A percentile compares a stretch with the other conserved stretches of the same genome.
phyloP scores from a whole-genome alignment of 2,888 invertebrate genomes.

The Crematogaster levior region DNA sequence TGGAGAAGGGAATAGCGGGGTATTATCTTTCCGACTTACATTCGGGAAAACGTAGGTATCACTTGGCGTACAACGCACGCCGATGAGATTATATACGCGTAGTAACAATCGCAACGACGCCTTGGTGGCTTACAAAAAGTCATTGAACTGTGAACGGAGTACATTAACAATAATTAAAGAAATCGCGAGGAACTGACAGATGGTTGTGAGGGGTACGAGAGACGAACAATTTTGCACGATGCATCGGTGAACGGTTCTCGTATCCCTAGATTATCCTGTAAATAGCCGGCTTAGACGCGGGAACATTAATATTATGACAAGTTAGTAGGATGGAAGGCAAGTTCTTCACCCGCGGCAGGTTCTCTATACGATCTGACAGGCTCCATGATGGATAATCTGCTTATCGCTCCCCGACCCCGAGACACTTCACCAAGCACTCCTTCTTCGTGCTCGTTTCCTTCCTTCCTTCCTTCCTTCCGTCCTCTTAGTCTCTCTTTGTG shows the following conservation, averaged over 20 bases:
- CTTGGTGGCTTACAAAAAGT: background rate
- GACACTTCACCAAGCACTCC: constrained; percentile 51
- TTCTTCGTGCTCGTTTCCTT: constrained; percentile 40
- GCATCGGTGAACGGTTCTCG: constrained; percentile 2
- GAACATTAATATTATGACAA: constrained; percentile 77
- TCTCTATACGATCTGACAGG: constrained; percentile 75
- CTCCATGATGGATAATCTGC: constrained; percentile 79
- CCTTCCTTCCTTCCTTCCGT: constrained; percentile 52
- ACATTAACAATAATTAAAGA: background rate
- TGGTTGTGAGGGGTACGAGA: background rate
- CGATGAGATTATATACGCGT: background rate
- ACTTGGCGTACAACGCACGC: background rate
- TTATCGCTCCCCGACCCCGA: constrained; percentile 74
- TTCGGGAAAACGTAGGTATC: background rate
- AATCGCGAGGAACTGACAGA: constrained; percentile 3
- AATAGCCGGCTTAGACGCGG: constrained; percentile 71
- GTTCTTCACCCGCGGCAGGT: constrained; percentile 67
- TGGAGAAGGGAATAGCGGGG: background rate
- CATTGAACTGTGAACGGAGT: background rate
- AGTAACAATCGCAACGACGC: background rate
- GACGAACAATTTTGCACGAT: constrained; percentile 36
- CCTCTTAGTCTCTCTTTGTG: constrained; percentile 76
- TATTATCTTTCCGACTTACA: background rate
- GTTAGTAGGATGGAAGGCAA: constrained; percentile 75
- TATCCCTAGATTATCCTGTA: constrained; percentile 62